These are phyloP conservation scores for Geotria australis DNA, from an alignment of 2,797 vertebrate species.

Conservation along the genomic window DNA sequence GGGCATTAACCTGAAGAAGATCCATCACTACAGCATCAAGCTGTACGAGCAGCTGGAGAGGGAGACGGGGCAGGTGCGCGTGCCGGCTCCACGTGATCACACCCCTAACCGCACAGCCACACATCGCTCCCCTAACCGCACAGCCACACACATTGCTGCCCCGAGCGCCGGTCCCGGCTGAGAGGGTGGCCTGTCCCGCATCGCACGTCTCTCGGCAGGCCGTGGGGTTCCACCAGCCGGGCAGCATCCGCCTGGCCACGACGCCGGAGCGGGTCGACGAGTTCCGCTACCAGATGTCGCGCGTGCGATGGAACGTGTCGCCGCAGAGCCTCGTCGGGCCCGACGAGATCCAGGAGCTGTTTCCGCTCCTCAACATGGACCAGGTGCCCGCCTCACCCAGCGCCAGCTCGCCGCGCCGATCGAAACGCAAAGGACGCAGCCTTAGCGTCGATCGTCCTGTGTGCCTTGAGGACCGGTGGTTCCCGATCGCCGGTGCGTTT, in stretches of 20 bases:
- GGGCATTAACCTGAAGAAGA: slow-evolving; percentile 87
- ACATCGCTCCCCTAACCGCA: too few species aligned
- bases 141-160: too few species aligned
- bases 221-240: slow-evolving; percentile 70
- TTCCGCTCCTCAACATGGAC: slow-evolving; percentile 54
- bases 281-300: slow-evolving; percentile 77
- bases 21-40: slow-evolving; percentile 75
- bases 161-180: too few species aligned
- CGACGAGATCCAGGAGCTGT: slow-evolving; percentile 47
- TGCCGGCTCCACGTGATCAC: too few species aligned
- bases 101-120: too few species aligned
- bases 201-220: slow-evolving; percentile 13
- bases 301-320: slow-evolving; percentile 48
- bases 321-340: slow-evolving; percentile 45
- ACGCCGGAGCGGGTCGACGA: slow-evolving; percentile 56
- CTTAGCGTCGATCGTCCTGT: too few species aligned
- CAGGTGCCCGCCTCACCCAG: slow-evolving; percentile 15
- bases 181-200: too few species aligned
- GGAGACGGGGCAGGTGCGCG: slow-evolving; percentile 65
- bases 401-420: too few species aligned
- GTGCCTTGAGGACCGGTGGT: too few species aligned
- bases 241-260: slow-evolving; percentile 63
- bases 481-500: too few species aligned
- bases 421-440: too few species aligned
- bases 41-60: slow-evolving; percentile 62